Evolutionary conservation across 2,113 vertebrate genomes (phyloP), one percentile per base, ranked within the genome.

Genomic region (Ptychochromis oligacanthus): DNA sequence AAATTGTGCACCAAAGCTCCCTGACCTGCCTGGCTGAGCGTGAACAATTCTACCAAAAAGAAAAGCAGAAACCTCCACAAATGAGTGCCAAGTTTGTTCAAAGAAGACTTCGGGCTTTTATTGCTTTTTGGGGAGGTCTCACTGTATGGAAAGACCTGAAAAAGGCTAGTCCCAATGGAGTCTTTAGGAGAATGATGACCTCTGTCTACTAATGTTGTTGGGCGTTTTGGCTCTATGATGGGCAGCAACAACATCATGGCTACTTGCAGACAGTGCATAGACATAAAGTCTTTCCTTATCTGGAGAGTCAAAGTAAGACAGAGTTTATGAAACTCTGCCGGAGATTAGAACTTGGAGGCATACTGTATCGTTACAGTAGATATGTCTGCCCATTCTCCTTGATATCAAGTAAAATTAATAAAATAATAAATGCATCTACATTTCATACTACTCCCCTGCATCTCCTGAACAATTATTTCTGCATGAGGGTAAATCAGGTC

Each of bases 231-330:
- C 36, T 67, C 3, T 67, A 26, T 17, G 38, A 67, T 26, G 22
- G 1, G 38, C 64, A 67, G 15, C 46, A 17, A 14, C 38, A 67
- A 26, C 64, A 11, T 14, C 15, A 49, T 22, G 12, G 3, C 13
- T 11, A 6, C 36, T 36, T 36, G 4, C 0, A 43, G 1, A 24
- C 7, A 43, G n/a, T 24, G n/a, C 9, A 38, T 4, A 17, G 14
- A 28, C 40, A 2, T 5, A 2, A 49, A 49, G 3, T 13, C 15
- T 31, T 52, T 20, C 6, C 24, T 67, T 46, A 46, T 18, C 40
- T 52, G 24, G 43, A 49, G 43, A 20, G 40, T 49, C 40, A 12
- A 49, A 2, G 1, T 28, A 43, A 28, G 40, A 49, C n/a, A n/a
- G 15, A 17, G 24, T 22, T 67, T 11, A 46, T 7, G 24, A 70